A percentile compares a stretch with the other conserved stretches of the same genome.
Conservation (phyloP, 2,797 vertebrate genomes). For the Peromyscus nudipes region DNA sequence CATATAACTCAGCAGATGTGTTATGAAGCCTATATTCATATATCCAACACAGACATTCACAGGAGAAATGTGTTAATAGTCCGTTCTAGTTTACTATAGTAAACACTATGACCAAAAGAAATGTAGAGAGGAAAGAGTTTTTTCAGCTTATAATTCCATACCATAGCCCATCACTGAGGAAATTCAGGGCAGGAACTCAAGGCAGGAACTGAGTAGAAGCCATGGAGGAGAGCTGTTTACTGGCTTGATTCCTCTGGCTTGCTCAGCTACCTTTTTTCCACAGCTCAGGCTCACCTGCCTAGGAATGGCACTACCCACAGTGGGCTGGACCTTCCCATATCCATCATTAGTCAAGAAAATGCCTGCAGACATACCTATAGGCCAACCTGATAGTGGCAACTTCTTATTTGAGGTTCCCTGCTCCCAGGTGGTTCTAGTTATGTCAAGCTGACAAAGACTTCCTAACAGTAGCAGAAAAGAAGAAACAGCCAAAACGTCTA, state of each 20-base stretch:
- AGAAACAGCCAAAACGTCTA: constrained; percentile 8
- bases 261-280: background rate
- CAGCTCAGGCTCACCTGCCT: background rate
- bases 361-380: background rate
- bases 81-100: background rate
- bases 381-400: background rate
- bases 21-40: background rate
- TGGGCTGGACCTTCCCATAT: background rate
- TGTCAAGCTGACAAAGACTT: background rate
- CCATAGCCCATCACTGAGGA: background rate
- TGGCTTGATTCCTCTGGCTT: background rate
- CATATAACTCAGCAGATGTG: background rate
- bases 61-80: background rate
- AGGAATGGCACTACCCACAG: background rate
- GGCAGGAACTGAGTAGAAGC: background rate
- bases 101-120: background rate
- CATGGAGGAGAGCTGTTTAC: background rate
- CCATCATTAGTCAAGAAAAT: background rate
- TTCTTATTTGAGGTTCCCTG: background rate
- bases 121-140: background rate
- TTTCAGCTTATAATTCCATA: background rate
- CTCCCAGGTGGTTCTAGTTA: background rate
- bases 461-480: constrained; percentile 21
- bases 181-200: background rate
- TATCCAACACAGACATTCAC: background rate